Evolutionary conservation across 2,797 vertebrate genomes (phyloP).

Genomic region (Sebastes diaconus): DNA sequence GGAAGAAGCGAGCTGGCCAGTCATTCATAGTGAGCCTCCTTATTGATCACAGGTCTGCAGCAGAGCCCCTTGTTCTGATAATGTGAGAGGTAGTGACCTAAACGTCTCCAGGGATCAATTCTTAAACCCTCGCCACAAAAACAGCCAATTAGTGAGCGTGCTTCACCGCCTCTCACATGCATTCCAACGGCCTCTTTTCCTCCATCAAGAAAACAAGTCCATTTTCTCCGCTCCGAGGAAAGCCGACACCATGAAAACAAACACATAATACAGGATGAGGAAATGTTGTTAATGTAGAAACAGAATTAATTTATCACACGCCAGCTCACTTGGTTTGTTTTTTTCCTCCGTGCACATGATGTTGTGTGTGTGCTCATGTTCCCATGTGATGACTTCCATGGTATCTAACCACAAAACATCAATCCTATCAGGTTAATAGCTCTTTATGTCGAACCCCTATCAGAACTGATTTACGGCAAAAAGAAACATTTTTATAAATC

Average conservation of each 20-base stretch:
- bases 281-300: conserved; percentile 75
- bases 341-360: conserved; percentile 70
- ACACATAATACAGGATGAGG: conserved; percentile 61
- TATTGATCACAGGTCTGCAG: conserved; percentile 68
- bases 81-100: conserved; percentile 80
- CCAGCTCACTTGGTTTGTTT: conserved; percentile 67
- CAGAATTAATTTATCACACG: conserved; percentile 84
- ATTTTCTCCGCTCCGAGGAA: conserved; percentile 56
- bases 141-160: conserved; percentile 80
- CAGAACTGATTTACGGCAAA: conserved; percentile 84
- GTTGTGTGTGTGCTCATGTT: conserved; percentile 22
- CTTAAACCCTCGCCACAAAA: conserved; percentile 79
- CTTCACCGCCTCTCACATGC: conserved; percentile 71
- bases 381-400: conserved; percentile 33
- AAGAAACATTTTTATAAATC: conserved; percentile 89
- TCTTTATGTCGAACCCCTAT: conserved; percentile 86
- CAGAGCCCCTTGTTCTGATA: conserved; percentile 73
- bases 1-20: conserved; percentile 10
- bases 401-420: conserved; percentile 85
- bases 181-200: conserved; percentile 76
- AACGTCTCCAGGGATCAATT: conserved; percentile 83
- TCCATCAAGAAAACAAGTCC: conserved; percentile 73
- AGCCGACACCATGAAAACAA: conserved; percentile 61
- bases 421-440: conserved; percentile 89
- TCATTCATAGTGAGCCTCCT: conserved; percentile 27